Conservation (phyloP, 2,888 invertebrate genomes). For the Trypoxylon attenuatum region DNA sequence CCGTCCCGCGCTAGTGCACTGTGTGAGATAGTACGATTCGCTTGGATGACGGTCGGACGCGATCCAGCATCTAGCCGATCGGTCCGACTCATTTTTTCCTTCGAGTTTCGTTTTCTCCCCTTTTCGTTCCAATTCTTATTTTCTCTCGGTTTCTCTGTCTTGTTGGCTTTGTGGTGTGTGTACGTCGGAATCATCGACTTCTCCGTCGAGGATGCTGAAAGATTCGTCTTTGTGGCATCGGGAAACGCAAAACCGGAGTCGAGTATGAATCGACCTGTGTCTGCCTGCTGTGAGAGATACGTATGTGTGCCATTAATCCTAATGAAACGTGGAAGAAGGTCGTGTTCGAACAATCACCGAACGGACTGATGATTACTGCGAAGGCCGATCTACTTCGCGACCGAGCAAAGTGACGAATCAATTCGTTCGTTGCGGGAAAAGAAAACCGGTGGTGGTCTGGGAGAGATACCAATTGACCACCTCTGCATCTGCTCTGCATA, state of each 20-base stretch:
- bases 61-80: slow-evolving; percentile 5
- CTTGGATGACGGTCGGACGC: background rate
- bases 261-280: slow-evolving; percentile 22
- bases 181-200: background rate
- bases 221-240: background rate
- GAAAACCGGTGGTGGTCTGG: slow-evolving; percentile 18
- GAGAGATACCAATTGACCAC: too few species aligned
- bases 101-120: too few species aligned
- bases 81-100: background rate
- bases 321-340: background rate
- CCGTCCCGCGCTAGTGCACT: slow-evolving; percentile 36
- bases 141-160: background rate
- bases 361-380: background rate
- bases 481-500: background rate
- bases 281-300: slow-evolving; percentile 24
- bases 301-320: background rate
- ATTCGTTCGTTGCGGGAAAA: slow-evolving; percentile 3
- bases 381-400: background rate
- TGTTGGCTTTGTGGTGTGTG: background rate
- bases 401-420: slow-evolving; percentile 1
- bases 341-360: background rate
- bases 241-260: slow-evolving; percentile 42
- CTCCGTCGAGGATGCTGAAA: background rate
- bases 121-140: background rate
- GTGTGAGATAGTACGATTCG: slow-evolving; percentile 11